These are phyloP conservation scores for Pinna nobilis DNA, from an alignment of 1,140 invertebrate species.

Conservation along the genomic window DNA sequence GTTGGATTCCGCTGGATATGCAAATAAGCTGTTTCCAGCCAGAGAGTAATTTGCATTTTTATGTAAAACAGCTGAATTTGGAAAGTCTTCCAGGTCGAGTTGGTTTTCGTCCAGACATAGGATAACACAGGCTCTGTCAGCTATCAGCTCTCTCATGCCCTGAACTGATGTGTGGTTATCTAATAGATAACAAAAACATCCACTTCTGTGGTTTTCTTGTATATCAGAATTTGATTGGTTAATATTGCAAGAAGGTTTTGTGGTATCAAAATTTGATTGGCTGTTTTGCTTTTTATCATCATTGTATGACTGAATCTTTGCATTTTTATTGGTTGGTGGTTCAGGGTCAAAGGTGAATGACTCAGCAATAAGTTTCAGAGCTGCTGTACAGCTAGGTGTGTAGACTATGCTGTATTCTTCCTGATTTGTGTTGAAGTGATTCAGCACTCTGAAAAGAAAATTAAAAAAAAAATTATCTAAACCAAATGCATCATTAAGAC, in stretches of 20 bases:
- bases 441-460: conserved; percentile 81
- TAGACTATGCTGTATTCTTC: conserved; percentile 93
- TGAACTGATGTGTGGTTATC: conserved; percentile 97
- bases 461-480: too few relatives aligned
- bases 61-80: conserved; percentile 26
- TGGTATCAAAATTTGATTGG: not conserved
- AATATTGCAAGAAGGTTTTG: not conserved
- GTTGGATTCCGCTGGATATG: conserved; percentile 94
- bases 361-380: conserved; percentile 89
- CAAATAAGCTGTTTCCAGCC: conserved; percentile 81
- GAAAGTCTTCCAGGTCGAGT: conserved; percentile 6
- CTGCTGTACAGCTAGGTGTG: conserved; percentile 90
- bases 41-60: not conserved
- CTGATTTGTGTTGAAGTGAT: conserved; percentile 87
- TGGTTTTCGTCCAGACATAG: conserved; percentile 58
- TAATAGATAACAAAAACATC: conserved; percentile 84
- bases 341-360: conserved; percentile 80
- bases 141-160: conserved; percentile 85
- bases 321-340: not conserved
- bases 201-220: conserved; percentile 16
- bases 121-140: conserved; percentile 47
- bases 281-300: not conserved
- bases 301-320: not conserved
- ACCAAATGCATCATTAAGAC: too few relatives aligned
- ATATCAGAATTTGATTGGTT: not conserved